phyloP scores from a whole-genome alignment of 2,113 vertebrate species.

The Leuciscus idus region DNA sequence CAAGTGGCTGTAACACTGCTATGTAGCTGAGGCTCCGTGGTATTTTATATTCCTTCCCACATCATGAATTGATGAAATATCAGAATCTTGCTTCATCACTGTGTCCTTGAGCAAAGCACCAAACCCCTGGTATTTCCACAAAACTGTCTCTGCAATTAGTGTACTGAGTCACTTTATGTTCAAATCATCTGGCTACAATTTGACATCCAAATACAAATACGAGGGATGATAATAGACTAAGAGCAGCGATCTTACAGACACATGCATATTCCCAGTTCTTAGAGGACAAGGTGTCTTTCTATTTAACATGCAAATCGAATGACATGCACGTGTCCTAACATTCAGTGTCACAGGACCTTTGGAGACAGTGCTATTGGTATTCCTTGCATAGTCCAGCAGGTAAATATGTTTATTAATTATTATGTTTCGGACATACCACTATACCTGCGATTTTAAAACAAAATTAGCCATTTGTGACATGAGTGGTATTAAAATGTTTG shows the following conservation, averaged over 20 bases:
- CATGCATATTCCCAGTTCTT: neutral
- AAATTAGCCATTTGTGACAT: neutral
- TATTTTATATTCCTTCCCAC: neutral
- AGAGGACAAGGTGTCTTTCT: neutral
- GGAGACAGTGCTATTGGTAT: neutral
- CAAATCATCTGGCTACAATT: neutral
- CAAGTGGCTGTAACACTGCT: neutral
- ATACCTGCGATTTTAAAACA: neutral
- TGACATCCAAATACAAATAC: neutral
- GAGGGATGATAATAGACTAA: neutral
- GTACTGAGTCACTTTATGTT: neutral
- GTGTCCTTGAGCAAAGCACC: neutral
- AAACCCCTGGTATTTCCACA: neutral
- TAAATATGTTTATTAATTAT: conserved; percentile 22
- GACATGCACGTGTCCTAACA: neutral
- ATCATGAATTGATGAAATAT: neutral
- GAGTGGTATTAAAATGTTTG: neutral
- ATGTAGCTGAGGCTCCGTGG: neutral
- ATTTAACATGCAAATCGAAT: conserved; percentile 23
- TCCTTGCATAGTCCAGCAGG: neutral
- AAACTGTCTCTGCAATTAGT: neutral
- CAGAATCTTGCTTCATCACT: conserved; percentile 3
- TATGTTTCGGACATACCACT: neutral
- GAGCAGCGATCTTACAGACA: neutral
- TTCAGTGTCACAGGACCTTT: neutral